Conservation (phyloP, 1,140 invertebrate species). For the Drosophila pandora region DNA sequence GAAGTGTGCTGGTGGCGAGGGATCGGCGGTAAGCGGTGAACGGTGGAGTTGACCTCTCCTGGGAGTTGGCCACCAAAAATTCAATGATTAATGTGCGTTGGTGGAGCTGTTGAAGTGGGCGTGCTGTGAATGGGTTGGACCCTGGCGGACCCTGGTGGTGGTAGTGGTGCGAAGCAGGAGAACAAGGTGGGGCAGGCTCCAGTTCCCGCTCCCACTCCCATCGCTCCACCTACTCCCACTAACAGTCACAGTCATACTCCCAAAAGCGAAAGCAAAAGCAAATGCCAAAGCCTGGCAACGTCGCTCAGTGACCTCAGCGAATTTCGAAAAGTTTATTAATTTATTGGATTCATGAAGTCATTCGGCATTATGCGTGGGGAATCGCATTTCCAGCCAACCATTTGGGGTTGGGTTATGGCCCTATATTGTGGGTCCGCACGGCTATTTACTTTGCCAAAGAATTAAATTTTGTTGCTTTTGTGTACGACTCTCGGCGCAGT, state of each 20-base stretch:
- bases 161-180: background rate
- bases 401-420: slow-evolving; percentile 43
- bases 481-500: slow-evolving; percentile 11
- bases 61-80: slow-evolving; percentile 80
- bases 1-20: slow-evolving; percentile 8
- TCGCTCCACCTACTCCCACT: slow-evolving; percentile 6
- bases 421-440: slow-evolving; percentile 3
- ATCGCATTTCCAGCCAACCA: slow-evolving; percentile 60
- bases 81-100: slow-evolving; percentile 80
- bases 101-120: slow-evolving; percentile 66
- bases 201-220: slow-evolving; percentile 8
- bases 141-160: background rate
- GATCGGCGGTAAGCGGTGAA: slow-evolving; percentile 5
- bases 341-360: slow-evolving; percentile 81
- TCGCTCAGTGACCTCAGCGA: slow-evolving; percentile 77
- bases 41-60: slow-evolving; percentile 39
- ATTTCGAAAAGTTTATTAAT: slow-evolving; percentile 80
- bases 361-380: slow-evolving; percentile 73
- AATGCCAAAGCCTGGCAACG: slow-evolving; percentile 10
- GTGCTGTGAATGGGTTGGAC: slow-evolving; percentile 68
- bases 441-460: slow-evolving; percentile 65
- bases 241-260: slow-evolving; percentile 10
- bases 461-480: slow-evolving; percentile 69
- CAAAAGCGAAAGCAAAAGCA: slow-evolving; percentile 19
- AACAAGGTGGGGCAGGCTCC: slow-evolving; percentile 23